Base-by-base conservation (phyloP, 2,113 vertebrate genomes). In the Sylvia atricapilla region DNA sequence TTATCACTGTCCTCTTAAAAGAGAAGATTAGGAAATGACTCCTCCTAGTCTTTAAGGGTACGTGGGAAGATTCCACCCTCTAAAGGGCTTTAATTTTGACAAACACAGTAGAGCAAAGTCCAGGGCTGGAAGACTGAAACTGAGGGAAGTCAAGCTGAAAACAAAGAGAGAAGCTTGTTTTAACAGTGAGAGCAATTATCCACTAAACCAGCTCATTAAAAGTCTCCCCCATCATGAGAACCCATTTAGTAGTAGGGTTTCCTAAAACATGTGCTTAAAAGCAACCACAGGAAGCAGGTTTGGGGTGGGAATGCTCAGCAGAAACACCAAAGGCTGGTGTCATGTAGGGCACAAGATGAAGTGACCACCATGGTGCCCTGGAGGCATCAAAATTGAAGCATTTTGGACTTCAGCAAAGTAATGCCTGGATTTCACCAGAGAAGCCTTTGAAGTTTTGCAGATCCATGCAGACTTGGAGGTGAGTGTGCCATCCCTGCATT, bases 1-100 rank as follows among this genome's bases (percentile, higher is more conserved):
- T 82, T 91, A 84, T 75, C 49, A 49, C n/a, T 68, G 66, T 52
- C 56, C 31, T 92, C 47, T 75, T 85, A 25, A 73, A 87, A 95
- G 69, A 75, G 80, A 73, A 78, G 80, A 89, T 84, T 82, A 84
- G 84, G 87, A 89, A 91, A 85, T 47, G 0, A 94, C 46, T 76
- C 53, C 53, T 94, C 77, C 63, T 69, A 30, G 70, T 33, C 63
- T 91, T 63, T 69, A 73, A 93, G 25, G 39, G 7, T 25, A 41
- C 22, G 25, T 60, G 46, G 70, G 89, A 93, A 95, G 67, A 76
- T 60, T 93, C 66, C 74, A 64, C 56, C 50, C 15, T 84, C 59
- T 35, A 46, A 56, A 81, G 30, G 33, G 22, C 59, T 93, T 72
- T 63, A 44, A 55, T 47, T 90, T 30, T 75, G 46, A 23, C 41